Evolutionary conservation across 2,113 vertebrate genomes (phyloP).

Genomic region (Sebastes fasciatus): DNA sequence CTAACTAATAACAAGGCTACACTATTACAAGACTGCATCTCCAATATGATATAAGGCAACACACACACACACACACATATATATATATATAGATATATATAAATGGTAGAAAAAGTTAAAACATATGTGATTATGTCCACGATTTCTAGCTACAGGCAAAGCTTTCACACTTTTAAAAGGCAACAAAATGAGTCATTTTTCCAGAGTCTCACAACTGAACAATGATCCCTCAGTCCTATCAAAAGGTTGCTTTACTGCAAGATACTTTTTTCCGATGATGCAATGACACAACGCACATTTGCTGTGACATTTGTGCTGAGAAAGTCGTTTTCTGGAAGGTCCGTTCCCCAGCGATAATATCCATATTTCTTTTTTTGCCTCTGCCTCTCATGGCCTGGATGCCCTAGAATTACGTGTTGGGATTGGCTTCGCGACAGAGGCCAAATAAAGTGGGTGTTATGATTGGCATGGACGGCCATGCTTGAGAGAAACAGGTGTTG

Average conservation of each 20-base stretch:
- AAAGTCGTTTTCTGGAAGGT: conserved; percentile 67
- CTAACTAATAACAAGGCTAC: not conserved
- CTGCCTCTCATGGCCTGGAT: conserved; percentile 55
- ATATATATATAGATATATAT: not conserved
- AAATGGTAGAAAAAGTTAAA: not conserved
- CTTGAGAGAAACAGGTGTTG: conserved; percentile 75
- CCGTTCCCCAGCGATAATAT: conserved; percentile 55
- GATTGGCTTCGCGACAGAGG: conserved; percentile 70
- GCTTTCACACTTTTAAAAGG: conserved; percentile 56
- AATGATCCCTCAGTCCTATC: conserved; percentile 73
- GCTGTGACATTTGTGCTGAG: conserved; percentile 62
- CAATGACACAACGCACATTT: conserved; percentile 70
- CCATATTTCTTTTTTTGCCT: conserved; percentile 65
- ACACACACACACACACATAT: too few relatives aligned
- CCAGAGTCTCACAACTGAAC: conserved; percentile 62
- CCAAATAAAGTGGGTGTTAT: conserved; percentile 80
- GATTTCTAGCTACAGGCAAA: conserved; percentile 7
- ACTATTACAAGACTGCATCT: not conserved
- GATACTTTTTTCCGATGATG: conserved; percentile 69
- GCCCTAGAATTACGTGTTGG: conserved; percentile 70
- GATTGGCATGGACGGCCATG: conserved; percentile 71
- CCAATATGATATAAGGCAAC: not conserved
- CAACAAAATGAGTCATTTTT: conserved; percentile 66
- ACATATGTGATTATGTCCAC: conserved; percentile 22
- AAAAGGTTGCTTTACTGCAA: conserved; percentile 56